These are phyloP conservation scores for Acheta domesticus DNA, from an alignment of 2,888 invertebrate species.

Conservation along the genomic window DNA sequence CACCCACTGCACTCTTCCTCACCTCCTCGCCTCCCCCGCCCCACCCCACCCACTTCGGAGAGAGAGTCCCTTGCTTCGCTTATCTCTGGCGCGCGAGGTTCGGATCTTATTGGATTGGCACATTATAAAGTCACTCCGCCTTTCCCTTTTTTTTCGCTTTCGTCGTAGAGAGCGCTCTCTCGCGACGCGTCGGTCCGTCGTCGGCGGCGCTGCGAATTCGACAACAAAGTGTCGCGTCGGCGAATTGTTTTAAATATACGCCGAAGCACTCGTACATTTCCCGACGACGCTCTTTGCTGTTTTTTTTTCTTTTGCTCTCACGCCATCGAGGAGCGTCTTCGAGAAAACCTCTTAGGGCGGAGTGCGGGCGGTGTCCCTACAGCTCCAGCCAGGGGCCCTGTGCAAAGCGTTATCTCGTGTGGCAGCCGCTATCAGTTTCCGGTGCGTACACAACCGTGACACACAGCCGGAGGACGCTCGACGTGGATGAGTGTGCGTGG, in stretches of 20 bases:
- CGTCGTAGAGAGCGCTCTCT: too few relatives aligned
- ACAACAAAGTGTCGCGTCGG: slow-evolving; percentile 9
- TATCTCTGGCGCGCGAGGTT: neutral
- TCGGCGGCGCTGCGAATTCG: neutral
- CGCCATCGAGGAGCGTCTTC: too few relatives aligned
- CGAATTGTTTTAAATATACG: slow-evolving; percentile 18
- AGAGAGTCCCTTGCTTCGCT: neutral
- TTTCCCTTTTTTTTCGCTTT: neutral
- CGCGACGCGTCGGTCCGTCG: neutral
- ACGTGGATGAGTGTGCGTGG: too few relatives aligned
- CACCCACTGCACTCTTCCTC: neutral
- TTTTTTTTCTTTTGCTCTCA: neutral
- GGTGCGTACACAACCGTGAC: too few relatives aligned
- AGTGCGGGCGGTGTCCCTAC: too few relatives aligned
- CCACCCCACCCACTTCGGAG: neutral
- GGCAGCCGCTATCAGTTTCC: too few relatives aligned
- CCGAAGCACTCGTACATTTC: neutral
- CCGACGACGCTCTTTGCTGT: neutral
- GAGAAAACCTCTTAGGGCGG: too few relatives aligned
- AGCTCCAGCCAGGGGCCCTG: too few relatives aligned
- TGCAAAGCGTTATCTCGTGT: too few relatives aligned
- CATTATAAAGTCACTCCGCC: neutral
- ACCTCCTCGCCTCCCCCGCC: neutral
- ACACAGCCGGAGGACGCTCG: too few relatives aligned
- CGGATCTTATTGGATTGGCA: neutral